Conservation (phyloP, 2,113 vertebrate species). For the Nibea albiflora region DNA sequence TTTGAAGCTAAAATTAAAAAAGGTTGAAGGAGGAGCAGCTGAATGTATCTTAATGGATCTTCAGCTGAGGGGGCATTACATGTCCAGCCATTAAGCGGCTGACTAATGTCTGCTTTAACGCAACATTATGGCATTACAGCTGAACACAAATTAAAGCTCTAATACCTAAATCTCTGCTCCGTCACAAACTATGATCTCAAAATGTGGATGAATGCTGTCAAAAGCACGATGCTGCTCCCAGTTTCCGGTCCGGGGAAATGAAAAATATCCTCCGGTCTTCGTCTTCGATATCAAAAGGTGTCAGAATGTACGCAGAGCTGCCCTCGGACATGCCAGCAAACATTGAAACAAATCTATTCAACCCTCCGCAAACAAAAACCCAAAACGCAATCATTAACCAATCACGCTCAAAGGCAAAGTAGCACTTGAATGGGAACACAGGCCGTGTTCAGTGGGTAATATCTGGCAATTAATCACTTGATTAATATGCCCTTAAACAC, state of each 20-base stretch:
- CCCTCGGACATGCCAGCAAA: constrained; percentile 39
- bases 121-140: not conserved
- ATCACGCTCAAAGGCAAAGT: constrained; percentile 86
- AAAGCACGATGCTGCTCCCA: not conserved
- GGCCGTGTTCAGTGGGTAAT: constrained; percentile 92
- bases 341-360: constrained; percentile 78
- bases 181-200: not conserved
- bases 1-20: not conserved
- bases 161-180: not conserved
- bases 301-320: not conserved
- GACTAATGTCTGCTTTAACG: not conserved
- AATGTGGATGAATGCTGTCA: not conserved
- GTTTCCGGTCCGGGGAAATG: constrained; percentile 1
- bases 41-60: not conserved
- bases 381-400: constrained; percentile 91
- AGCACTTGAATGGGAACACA: constrained; percentile 87
- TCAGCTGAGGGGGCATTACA: no score
- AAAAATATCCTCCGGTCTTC: not conserved
- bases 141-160: not conserved
- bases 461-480: constrained; percentile 97
- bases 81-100: not conserved
- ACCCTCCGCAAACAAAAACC: constrained; percentile 63
- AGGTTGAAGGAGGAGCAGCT: not conserved
- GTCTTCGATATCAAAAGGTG: not conserved
- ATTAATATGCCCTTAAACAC: constrained; percentile 98